Evolutionary conservation across 37 sponge, comb jelly and placozoan species (phyloP), one percentile per base, ranked within the genome.

Genomic region (Aplysina aerophoba): DNA sequence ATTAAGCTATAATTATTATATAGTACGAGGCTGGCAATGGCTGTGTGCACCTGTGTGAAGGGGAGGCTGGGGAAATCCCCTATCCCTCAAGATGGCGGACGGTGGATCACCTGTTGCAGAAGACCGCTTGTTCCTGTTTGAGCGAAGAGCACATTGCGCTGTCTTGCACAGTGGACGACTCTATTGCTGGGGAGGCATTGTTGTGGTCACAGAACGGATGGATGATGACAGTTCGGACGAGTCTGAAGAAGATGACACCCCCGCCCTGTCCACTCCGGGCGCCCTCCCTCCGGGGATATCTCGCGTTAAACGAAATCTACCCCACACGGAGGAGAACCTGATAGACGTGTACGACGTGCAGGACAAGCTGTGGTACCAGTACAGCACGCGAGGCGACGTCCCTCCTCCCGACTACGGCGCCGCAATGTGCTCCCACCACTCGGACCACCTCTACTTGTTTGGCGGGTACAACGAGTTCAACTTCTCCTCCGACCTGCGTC

Each of bases 271-370:
- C 17, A 35, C 28, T 25, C 15, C 22, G 1, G 82, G 71, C 13
- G 8, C 6, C 50, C 28, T 69, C 19, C 71, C 71, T 28, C 33
- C 71, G 2, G 71, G 71, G 34, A 44, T 75, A 16, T 24, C 41
- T 36, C 78, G 78, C 1, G 24, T 21, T 5, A 38, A 54, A 75
- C 39, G 40, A 54, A 75, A 75, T 11, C 53, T 75, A 22, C 78
- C 78, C n/a, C 78, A 41, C 44, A 75, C 78, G 78, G 37, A 75
- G 78, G 12, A 75, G 53, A 75, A 75, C 44, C 53, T 75, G 37
- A 75, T 75, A 21, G 78, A 75, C 78, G 78, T 75, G 22, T 75
- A 75, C 78, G 78, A 75, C 78, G 40, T 75, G 24, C 21, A 24
- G 1, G 54, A 50, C 53, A 40, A 75, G 78, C 78, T 75, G 53